These are phyloP conservation scores for Andrena dorsata DNA, from an alignment of 2,888 invertebrate genomes.

Conservation along the genomic window DNA sequence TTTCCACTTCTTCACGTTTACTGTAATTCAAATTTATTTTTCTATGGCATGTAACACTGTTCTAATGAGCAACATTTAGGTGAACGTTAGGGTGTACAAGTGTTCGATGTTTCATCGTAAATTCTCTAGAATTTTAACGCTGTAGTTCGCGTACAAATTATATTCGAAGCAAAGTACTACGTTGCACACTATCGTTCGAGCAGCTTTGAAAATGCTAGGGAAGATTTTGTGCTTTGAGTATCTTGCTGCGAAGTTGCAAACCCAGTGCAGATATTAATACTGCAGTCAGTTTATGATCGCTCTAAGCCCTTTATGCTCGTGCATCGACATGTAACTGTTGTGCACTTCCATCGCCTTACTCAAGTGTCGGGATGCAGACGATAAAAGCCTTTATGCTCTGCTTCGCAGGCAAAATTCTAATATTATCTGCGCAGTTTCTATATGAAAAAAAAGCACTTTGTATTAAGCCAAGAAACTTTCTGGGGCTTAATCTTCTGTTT, in stretches of 20 bases:
- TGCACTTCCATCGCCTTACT: constrained; percentile 13
- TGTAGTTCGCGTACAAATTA: no score
- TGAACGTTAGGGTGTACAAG: no score
- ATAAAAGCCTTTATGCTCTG: constrained; percentile 33
- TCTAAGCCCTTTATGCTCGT: constrained; percentile 10
- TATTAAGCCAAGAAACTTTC: constrained; percentile 27
- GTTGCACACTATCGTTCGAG: neutral
- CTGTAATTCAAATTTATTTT: no score
- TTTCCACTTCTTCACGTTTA: no score
- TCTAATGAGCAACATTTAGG: no score
- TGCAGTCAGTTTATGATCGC: constrained; percentile 16
- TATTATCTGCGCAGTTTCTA: constrained; percentile 6
- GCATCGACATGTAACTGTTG: constrained; percentile 7
- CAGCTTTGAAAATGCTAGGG: neutral
- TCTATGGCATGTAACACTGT: no score
- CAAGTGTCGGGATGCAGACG: constrained; percentile 13
- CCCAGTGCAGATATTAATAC: constrained; percentile 28
- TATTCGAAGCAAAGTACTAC: no score
- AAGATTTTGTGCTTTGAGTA: constrained; percentile 3
- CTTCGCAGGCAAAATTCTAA: constrained; percentile 33
- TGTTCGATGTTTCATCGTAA: no score
- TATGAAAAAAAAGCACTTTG: constrained; percentile 24
- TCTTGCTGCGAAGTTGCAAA: constrained; percentile 18
- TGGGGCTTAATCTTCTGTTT: constrained; percentile 21
- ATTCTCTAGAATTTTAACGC: no score